Percentiles rank a stretch among this genome's conserved stretches.
These are phyloP conservation scores for Gavia stellata DNA, from an alignment of 2,113 vertebrate genomes.

Conservation along the genomic window DNA sequence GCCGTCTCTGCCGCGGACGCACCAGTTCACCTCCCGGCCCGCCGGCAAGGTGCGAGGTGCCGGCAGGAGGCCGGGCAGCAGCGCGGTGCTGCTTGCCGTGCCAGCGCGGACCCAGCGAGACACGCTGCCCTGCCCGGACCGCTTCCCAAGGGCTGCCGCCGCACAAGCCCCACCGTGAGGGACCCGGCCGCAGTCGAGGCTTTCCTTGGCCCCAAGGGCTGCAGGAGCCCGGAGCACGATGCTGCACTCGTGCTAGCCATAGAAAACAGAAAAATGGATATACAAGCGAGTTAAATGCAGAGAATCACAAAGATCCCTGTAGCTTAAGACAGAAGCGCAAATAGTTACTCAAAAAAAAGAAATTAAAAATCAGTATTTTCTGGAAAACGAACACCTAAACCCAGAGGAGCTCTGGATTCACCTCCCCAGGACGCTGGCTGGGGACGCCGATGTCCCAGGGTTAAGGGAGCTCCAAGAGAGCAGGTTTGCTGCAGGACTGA, in stretches of 20 bases:
- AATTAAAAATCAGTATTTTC: not conserved
- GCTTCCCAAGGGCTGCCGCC: not conserved
- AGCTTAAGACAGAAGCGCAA: not conserved
- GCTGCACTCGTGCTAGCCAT: fast-evolving
- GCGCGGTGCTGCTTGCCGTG: not conserved
- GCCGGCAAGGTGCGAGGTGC: not conserved
- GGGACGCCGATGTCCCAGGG: not conserved
- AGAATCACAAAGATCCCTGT: not conserved
- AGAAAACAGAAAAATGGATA: fast-evolving
- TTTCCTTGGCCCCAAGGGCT: not conserved
- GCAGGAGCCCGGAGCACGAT: fast-evolving
- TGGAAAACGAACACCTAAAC: not conserved
- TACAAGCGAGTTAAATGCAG: not conserved
- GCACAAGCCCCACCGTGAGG: fast-evolving
- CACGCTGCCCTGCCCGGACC: fast-evolving
- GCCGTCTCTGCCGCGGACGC: not conserved
- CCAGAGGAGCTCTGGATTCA: not conserved
- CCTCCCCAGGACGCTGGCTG: not conserved
- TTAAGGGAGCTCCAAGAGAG: not conserved
- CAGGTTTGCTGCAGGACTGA: not conserved
- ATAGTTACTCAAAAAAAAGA: not conserved
- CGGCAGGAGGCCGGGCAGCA: not conserved
- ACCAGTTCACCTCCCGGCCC: not conserved
- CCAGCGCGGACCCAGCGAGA: fast-evolving
- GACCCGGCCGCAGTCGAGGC: not conserved